Evolutionary conservation across 2,797 vertebrate species (phyloP), one percentile per base, ranked within the genome.

Genomic region (Anisognathus igniventris): DNA sequence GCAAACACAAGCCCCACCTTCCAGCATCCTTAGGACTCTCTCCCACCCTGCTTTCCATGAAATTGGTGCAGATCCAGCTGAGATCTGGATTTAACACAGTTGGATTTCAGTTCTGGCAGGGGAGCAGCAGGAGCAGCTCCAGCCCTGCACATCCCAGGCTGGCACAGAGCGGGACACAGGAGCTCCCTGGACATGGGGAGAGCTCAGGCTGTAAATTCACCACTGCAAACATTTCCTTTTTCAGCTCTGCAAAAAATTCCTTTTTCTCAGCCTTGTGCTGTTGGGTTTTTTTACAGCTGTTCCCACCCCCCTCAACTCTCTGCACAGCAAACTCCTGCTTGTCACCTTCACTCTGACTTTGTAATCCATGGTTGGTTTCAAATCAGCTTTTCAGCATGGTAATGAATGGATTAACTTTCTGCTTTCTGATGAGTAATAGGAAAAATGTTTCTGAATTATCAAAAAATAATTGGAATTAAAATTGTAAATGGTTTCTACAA

Each of bases 391-490:
- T 89, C 72, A 12, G 39, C 6, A 53, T 50, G n/a, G 77, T 96
- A 96, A 96, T 95, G 80, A 96, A 86, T 81, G 91, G 95, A 94
- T 96, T 96, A 92, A 79, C 88, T 96, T 96, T 73, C 89, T 94
- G 66, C 72, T 93, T 90, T 70, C 88, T 87, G 85, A 95, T 40
- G 80, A 95, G 83, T 93, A 74, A 77, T 47, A 79, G 72, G 88
- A 67, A 84, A 94, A 94, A 87, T 79, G 50, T 73, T 94, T 89
- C 78, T 70, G 78, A 96, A 93, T 95, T 94, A 96, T 90, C 90
- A 93, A 94, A 94, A 96, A 96, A 93, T 95, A 97, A 97, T 94
- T 95, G 91, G 93, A 95, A 95, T 96, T 95, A 93, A 96, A 95
- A 94, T 96, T 86, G 81, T 94, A 95, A 96, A 95, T 91, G 76